phyloP scores from a whole-genome alignment of 2,888 invertebrate genomes.

The Agrypnus murinus region DNA sequence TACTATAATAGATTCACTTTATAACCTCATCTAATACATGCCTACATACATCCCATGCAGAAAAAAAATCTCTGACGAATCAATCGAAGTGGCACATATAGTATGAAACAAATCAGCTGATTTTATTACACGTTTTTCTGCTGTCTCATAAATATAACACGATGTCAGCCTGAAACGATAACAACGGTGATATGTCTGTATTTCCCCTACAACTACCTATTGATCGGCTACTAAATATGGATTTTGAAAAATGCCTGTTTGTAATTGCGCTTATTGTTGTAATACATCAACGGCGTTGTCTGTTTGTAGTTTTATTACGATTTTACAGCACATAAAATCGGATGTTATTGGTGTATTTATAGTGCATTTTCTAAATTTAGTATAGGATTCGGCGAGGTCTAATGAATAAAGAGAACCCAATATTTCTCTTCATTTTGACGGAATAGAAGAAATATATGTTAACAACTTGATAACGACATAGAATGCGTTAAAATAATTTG shows the following conservation, averaged over 20 bases:
- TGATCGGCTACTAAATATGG: constrained; percentile 18
- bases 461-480: no score
- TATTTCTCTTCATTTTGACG: no score
- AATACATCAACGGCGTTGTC: no score
- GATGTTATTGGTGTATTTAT: no score
- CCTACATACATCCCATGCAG: constrained; percentile 31
- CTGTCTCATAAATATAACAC: constrained; percentile 36
- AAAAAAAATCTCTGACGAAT: constrained; percentile 46
- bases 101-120: constrained; percentile 45
- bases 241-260: not conserved
- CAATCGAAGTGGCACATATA: constrained; percentile 40
- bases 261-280: constrained; percentile 8
- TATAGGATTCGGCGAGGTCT: no score
- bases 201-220: not conserved
- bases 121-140: constrained; percentile 42
- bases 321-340: no score
- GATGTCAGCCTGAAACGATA: constrained; percentile 22
- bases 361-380: no score
- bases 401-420: no score
- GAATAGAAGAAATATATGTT: no score
- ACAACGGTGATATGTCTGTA: constrained; percentile 12
- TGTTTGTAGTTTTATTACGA: no score
- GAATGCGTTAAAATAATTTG: no score
- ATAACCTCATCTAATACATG: constrained; percentile 29
- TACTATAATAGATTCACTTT: constrained; percentile 34